Percentiles rank a stretch among this genome's conserved stretches.
Evolutionary conservation across 2,113 vertebrate species (phyloP).

Genomic region (Rhinoderma darwinii): DNA sequence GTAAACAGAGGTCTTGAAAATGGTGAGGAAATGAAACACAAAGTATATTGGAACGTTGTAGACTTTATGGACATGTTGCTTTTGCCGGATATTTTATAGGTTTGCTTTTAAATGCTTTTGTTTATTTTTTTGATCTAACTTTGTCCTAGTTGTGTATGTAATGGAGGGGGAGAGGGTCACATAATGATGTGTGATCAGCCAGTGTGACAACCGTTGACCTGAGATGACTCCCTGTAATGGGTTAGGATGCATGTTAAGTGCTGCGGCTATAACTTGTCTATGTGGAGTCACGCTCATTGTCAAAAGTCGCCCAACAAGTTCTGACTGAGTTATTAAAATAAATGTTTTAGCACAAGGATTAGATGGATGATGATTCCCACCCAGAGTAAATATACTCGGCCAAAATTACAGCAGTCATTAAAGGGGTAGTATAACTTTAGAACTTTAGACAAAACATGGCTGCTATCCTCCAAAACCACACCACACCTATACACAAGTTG

Average conservation of each 20-base stretch:
- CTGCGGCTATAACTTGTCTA: not conserved
- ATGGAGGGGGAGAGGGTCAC: not conserved
- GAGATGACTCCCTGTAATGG: conserved; percentile 24
- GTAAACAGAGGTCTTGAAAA: too few relatives aligned
- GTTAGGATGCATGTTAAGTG: not conserved
- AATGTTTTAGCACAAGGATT: not conserved
- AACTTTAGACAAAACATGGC: too few relatives aligned
- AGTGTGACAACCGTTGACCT: conserved; percentile 32
- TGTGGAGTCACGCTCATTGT: not conserved
- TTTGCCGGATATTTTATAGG: not conserved
- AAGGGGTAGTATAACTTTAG: too few relatives aligned
- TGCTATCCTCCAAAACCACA: too few relatives aligned
- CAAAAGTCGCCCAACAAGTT: conserved; percentile 18
- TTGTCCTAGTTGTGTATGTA: not conserved
- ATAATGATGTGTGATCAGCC: not conserved
- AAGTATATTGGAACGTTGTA: too few relatives aligned
- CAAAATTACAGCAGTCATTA: not conserved
- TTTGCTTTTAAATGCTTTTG: not conserved
- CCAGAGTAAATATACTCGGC: too few relatives aligned
- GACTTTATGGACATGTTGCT: not conserved
- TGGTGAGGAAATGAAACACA: too few relatives aligned
- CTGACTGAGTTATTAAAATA: not conserved
- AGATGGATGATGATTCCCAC: not conserved
- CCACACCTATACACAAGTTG: too few relatives aligned
- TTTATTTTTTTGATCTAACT: not conserved